Base-by-base conservation (phyloP, 2,888 invertebrate genomes). In the Synergus umbraculus region DNA sequence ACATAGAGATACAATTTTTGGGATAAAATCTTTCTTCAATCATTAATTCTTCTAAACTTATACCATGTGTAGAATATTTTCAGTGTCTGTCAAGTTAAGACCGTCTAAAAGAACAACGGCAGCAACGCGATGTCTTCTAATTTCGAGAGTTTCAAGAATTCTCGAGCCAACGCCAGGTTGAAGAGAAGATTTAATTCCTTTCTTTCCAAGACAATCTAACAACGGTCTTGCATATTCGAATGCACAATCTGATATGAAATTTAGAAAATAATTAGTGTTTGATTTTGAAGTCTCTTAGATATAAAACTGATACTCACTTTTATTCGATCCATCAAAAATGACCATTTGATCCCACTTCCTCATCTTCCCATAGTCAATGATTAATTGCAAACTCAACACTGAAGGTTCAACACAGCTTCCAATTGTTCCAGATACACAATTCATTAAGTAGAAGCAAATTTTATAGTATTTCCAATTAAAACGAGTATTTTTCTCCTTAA, bases 321-420 rank as follows among this genome's bases (percentile, higher is more conserved):
- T 81, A 41, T 77, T 84, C n/a, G 46, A 54, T 66, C 37, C 81
- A 3, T 93, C 91, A 83, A 93, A 94, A 0, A 94, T 86, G 2
- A 94, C 86, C 0, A 93, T 91, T 79, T 94, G 94, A 0, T 93
- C 92, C 94, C 94, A 94, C 1, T 93, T 93, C 69, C 93, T 90
- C 93, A 94, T 94, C 22, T 93, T 87, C 0, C 93, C 93, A 79
- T 93, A 93, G 80, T 94, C 94, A 81, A 94, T 84, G 4, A 93
- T 91, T 65, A 94, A 92, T 43, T 93, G 93, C 22, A 94, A 86
- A 0, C 93, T 89, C 10, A 92, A 82, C 0, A 90, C 86, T 44
- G 90, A 87, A 0, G 90, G 90, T 60, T 76, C 46, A 60, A 76
- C 60, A 44, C 77, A 76, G 7, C 49, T 77, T 37, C 76, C 79